Percentiles rank a stretch among this genome's conserved stretches.
Conservation (phyloP, 2,797 vertebrate genomes). For the Sebastes alutus region DNA sequence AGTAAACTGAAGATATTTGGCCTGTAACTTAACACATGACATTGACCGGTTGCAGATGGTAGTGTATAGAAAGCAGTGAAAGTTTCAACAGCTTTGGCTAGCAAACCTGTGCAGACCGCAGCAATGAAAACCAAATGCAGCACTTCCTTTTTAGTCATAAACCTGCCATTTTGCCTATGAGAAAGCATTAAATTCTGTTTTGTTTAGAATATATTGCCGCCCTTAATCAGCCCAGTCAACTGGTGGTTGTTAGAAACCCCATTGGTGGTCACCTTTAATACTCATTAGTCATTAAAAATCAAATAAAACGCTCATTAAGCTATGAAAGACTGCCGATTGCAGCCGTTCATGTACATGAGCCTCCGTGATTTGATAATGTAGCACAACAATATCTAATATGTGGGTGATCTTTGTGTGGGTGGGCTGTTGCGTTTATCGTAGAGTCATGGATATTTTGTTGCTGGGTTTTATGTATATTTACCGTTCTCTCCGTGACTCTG, state of each 20-base stretch:
- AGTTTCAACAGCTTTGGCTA: conserved; percentile 15
- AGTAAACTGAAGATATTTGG: neutral
- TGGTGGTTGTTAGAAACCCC: neutral
- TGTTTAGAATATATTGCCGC: neutral
- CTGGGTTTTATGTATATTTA: neutral
- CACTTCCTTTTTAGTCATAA: conserved; percentile 21
- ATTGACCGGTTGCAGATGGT: conserved; percentile 22
- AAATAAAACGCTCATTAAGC: neutral
- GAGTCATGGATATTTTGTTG: neutral
- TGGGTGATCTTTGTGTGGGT: neutral
- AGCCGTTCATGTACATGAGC: neutral
- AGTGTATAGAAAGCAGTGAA: neutral
- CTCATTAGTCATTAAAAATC: neutral
- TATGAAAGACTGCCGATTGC: neutral
- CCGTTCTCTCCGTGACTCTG: neutral
- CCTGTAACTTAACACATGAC: neutral
- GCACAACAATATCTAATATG: neutral
- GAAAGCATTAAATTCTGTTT: conserved; percentile 11
- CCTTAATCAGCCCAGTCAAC: neutral
- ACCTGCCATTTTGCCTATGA: conserved; percentile 18
- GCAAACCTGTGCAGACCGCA: conserved; percentile 10
- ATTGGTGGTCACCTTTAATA: neutral
- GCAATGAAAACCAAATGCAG: conserved; percentile 37
- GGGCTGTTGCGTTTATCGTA: neutral
- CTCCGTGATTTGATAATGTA: neutral